Evolutionary conservation across 2,888 invertebrate genomes (phyloP), one percentile per base, ranked within the genome.

Genomic region (Aporophyla nigra): DNA sequence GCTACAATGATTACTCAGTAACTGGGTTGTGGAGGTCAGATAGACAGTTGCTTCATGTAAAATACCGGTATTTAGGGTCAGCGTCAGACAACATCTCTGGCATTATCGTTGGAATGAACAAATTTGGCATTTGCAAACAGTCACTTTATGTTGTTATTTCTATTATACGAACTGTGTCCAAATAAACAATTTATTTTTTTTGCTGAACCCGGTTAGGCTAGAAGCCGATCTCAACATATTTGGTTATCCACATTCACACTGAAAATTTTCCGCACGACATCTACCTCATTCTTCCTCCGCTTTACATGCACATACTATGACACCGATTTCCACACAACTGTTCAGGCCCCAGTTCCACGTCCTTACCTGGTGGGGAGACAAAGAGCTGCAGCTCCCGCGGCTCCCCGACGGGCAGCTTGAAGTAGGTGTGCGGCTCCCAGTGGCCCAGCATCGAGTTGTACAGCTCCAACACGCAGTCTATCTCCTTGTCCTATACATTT

Each of bases 401-500:
- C 58, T 93, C 95, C 0, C 83, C 74, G 7, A 97, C 91, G 0
- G 96, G 96, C 43, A 97, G 85, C 40, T 90, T 90, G 90, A 97
- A 94, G 82, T 91, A 92, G 0, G 93, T 91, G 81, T 95, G 93
- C 2, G 92, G 80, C 74, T 95, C 94, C 95, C 96, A 97, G 6
- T 84, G 86, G 9, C 76, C 70, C 73, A 93, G 76, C 73, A 93
- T 76, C 0, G 88, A 86, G 62, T 88, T 92, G 88, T 91, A 95
- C 54, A 95, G 82, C 84, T 97, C 96, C 63, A 97, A 85, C 0
- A 94, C 93, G 78, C 96, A 96, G 5, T 91, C 90, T 0, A 93
- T 90, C 76, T 95, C 95, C 46, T 90, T 86, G 6, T 94, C 89
- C 95, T 96, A 76, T 12, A 46, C 3, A 67, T 16, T 6, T 4